phyloP scores from a whole-genome alignment of 2,888 invertebrate genomes.

The Cephonodes hylas region DNA sequence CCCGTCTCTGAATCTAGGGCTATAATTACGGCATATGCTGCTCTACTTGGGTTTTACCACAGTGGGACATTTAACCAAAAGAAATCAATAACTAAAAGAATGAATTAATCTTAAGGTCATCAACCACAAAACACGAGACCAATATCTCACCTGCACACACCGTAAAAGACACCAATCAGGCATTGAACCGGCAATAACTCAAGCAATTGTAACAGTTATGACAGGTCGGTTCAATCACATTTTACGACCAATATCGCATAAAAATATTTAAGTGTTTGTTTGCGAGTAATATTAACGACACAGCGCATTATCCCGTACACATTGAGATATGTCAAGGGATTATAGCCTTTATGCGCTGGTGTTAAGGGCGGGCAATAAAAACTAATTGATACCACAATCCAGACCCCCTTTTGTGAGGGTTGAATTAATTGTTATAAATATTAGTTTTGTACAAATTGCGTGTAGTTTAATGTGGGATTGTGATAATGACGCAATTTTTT shows the following conservation, averaged over 20 bases:
- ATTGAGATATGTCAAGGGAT: constrained; percentile 10
- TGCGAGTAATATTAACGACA: constrained; percentile 74
- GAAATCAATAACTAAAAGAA: too few species aligned
- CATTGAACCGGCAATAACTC: background rate
- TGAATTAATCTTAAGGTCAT: too few species aligned
- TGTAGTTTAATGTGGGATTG: background rate
- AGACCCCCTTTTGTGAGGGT: constrained; percentile 38
- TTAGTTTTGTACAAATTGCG: constrained; percentile 44
- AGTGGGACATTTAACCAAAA: too few species aligned
- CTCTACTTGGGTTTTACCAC: too few species aligned
- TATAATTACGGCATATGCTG: too few species aligned
- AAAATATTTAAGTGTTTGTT: constrained; percentile 80
- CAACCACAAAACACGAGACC: background rate
- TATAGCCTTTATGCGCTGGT: constrained; percentile 17
- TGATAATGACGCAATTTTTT: background rate
- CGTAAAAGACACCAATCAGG: background rate
- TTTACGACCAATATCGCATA: constrained; percentile 75
- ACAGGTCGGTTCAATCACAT: constrained; percentile 72
- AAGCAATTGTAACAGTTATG: constrained; percentile 33
- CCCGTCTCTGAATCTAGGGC: too few species aligned
- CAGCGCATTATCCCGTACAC: constrained; percentile 29
- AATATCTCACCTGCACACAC: background rate
- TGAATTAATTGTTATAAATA: constrained; percentile 58
- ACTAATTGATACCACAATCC: constrained; percentile 18
- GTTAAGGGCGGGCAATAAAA: constrained; percentile 1